Evolutionary conservation across 1,140 invertebrate genomes (phyloP).

Genomic region (Subanguina moxae): DNA sequence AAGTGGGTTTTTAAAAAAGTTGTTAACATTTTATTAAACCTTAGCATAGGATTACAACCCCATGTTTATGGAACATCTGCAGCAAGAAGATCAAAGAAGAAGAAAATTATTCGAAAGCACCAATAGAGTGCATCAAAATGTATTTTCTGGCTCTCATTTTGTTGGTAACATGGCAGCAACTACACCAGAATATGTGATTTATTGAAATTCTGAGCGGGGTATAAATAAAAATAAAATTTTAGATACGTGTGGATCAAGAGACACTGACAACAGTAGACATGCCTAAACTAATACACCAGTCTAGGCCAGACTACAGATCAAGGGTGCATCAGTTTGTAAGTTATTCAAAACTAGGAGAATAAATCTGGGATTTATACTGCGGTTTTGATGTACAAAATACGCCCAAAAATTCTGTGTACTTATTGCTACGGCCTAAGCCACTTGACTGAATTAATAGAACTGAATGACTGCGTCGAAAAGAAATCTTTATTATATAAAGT

Average conservation of each 20-base stretch:
- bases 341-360: neutral
- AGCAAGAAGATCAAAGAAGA: slow-evolving; percentile 25
- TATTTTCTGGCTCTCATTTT: slow-evolving; percentile 9
- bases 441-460: too few relatives aligned
- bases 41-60: slow-evolving; percentile 40
- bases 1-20: slow-evolving; percentile 11
- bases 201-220: neutral
- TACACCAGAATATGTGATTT: slow-evolving; percentile 3
- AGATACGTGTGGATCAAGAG: neutral
- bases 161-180: neutral
- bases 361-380: too few relatives aligned
- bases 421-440: too few relatives aligned
- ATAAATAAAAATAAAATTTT: neutral
- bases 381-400: too few relatives aligned
- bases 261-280: neutral
- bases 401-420: too few relatives aligned
- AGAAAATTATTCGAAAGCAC: slow-evolving; percentile 31
- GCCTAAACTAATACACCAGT: neutral
- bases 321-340: neutral
- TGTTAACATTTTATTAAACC: neutral
- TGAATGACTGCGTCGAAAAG: too few relatives aligned
- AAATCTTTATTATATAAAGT: too few relatives aligned
- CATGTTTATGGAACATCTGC: slow-evolving; percentile 38
- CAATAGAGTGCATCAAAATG: neutral
- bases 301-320: neutral